phyloP scores from a whole-genome alignment of 2,888 invertebrate genomes.

The Cremastinae sp. region DNA sequence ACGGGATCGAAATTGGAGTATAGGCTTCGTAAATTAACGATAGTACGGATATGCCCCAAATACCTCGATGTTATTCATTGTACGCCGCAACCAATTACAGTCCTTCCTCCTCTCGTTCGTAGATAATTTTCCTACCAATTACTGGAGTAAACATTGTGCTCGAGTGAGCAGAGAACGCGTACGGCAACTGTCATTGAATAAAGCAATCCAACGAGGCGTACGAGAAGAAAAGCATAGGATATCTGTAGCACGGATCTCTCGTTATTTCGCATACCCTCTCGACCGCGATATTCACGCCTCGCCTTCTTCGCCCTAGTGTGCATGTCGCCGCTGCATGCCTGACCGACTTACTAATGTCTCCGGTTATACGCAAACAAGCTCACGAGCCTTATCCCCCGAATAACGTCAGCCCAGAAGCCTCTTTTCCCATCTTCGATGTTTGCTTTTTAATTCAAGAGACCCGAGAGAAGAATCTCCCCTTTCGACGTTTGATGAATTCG shows the following conservation, averaged over 20 bases:
- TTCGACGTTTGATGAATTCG: too few relatives aligned
- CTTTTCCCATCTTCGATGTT: too few relatives aligned
- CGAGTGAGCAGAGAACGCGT: neutral
- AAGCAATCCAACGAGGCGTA: slow-evolving; percentile 2
- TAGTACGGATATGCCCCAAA: neutral
- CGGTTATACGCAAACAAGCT: too few relatives aligned
- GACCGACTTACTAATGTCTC: too few relatives aligned
- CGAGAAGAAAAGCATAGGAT: slow-evolving; percentile 8
- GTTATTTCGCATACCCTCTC: slow-evolving; percentile 1
- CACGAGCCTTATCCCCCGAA: too few relatives aligned
- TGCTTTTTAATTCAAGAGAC: too few relatives aligned
- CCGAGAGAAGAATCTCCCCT: too few relatives aligned
- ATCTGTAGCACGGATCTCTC: neutral
- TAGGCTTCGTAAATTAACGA: too few relatives aligned
- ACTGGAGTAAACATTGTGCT: slow-evolving; percentile 20
- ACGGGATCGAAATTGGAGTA: too few relatives aligned
- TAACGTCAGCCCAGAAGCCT: too few relatives aligned
- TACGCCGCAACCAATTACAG: neutral
- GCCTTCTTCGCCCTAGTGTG: neutral
- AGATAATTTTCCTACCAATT: slow-evolving; percentile 26
- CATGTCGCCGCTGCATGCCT: neutral
- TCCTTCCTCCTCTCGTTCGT: slow-evolving; percentile 2
- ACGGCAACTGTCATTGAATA: slow-evolving; percentile 7
- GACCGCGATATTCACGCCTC: slow-evolving; percentile 1
- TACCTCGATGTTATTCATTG: neutral